Evolutionary conservation across 2,888 invertebrate genomes (phyloP), one percentile per base, ranked within the genome.

Genomic region (Lepidochrysops patricia): DNA sequence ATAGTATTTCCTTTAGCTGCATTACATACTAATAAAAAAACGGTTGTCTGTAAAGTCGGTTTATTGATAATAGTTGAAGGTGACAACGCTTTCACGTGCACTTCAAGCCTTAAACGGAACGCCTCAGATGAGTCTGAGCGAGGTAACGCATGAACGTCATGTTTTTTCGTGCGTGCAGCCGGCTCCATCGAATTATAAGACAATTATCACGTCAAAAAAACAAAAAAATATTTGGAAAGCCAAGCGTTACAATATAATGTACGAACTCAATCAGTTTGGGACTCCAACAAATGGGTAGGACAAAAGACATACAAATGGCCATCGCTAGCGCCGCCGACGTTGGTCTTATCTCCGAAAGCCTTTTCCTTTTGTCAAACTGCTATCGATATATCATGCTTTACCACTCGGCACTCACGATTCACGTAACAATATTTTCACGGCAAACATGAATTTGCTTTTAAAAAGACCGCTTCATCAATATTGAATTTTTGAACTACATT

Each of bases 301-400:
- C 43, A 43, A 19, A 23, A 23, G 19, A 23, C 43, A 19, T 43
- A 43, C 43, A 43, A 43, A 43, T 43, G 43, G 43, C 19, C 9
- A 23, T 43, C 19, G 23, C 43, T 43, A 43, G 43, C 43, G 9
- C 43, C 43, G 43, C 43, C 43, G 12, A 43, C 43, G 43, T 19
- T 9, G 43, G 19, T 19, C 43, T 23, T 43, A 43, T 43, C 43
- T 43, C 43, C 19, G 4, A 23, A 43, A 43, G 43, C 43, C 43
- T 19, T 43, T 43, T 43, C 9, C 43, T 43, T 19, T 43, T 43
- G 19, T 43, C 43, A 43, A 43, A 43, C 43, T 43, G 43, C 43
- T 43, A 19, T 43, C 43, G 43, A 43, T 43, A 43, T 43, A 43
- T 43, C 19, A 43, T 23, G 43, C 43, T 43, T 43, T 43, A 43